Base-by-base conservation (phyloP, 1,140 invertebrate species). In the Drosophila quadrilineata region DNA sequence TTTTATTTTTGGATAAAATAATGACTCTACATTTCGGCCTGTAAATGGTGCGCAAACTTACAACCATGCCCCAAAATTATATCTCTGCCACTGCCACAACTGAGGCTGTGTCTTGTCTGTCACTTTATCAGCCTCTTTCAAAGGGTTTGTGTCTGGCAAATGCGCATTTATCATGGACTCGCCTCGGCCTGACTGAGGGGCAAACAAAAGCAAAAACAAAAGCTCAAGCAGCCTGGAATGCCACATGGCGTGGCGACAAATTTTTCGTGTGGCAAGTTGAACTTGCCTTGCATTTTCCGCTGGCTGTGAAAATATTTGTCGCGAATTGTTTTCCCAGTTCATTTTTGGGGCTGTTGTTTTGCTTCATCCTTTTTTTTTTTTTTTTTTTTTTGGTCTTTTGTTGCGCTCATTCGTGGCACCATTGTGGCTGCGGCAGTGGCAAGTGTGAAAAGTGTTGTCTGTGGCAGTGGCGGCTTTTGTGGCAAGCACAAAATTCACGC, bases 41-140 rank as follows among this genome's bases (percentile, higher is more conserved):
- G 40, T 66, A 79, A 79, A 79, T 79, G 71, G 64, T 80, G 75
- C 75, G 70, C 50, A 80, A 75, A 71, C 58, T 52, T 48, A 19
- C 63, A 66, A 66, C 53, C 60, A 60, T 60, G 38, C 28, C 28
- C 22, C 14, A 22, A 21, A 19, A 10, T 41, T 22, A 9, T 38
- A 24, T 33, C 43, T 33, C 19, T 41, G n/a, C n/a, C n/a, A n/a
- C n/a, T 16, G 14, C 14, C 16, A 49, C 57, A 49, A 33, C 40
- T 48, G 58, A n/a, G n/a, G n/a, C n/a, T n/a, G n/a, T n/a, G n/a
- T n/a, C 63, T 82, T 82, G 76, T 73, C 76, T 76, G 77, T 82
- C 77, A 82, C 75, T 84, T 82, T 84, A 73, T 82, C 77, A 70
- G 71, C 48, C 38, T 46, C 57, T 56, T 50, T 16, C 14, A 82